phyloP scores from a whole-genome alignment of 2,888 invertebrate species.

The Drosophila atripex region DNA sequence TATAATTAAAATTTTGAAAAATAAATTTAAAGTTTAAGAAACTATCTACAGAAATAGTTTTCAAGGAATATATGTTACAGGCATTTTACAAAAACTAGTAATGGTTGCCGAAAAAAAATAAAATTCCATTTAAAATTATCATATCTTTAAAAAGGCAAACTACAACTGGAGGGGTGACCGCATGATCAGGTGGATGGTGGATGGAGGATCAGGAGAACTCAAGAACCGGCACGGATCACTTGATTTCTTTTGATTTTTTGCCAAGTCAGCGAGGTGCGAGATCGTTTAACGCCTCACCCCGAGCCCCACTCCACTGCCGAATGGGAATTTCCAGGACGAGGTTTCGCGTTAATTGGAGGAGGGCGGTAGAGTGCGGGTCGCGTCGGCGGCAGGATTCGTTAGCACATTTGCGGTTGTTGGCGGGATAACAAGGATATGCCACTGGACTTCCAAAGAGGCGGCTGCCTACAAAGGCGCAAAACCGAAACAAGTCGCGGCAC shows the following conservation, averaged over 20 bases:
- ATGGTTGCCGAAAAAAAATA: background rate
- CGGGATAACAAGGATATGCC: conserved; percentile 63
- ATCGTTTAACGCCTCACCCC: conserved; percentile 67
- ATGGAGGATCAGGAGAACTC: background rate
- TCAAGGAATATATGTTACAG: too few relatives aligned
- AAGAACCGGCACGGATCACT: conserved; percentile 12
- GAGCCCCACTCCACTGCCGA: too few relatives aligned
- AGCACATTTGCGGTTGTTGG: conserved; percentile 75
- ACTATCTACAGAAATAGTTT: too few relatives aligned
- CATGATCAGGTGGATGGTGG: background rate
- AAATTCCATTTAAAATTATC: background rate
- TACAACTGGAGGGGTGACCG: background rate
- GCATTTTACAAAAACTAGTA: background rate
- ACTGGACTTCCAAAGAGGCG: conserved; percentile 29
- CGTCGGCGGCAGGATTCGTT: conserved; percentile 62
- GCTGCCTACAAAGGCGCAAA: conserved; percentile 62
- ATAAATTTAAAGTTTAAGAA: too few relatives aligned
- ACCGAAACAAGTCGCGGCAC: conserved; percentile 34
- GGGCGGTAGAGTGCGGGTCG: conserved; percentile 51
- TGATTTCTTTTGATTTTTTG: conserved; percentile 52
- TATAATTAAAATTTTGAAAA: too few relatives aligned
- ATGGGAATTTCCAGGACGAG: conserved; percentile 9
- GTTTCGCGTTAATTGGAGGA: conserved; percentile 70
- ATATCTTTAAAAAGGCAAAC: background rate
- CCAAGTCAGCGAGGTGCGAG: conserved; percentile 73